These are phyloP conservation scores for Mormyrus proboscirostris DNA, from an alignment of 2,797 vertebrate species.

Conservation along the genomic window DNA sequence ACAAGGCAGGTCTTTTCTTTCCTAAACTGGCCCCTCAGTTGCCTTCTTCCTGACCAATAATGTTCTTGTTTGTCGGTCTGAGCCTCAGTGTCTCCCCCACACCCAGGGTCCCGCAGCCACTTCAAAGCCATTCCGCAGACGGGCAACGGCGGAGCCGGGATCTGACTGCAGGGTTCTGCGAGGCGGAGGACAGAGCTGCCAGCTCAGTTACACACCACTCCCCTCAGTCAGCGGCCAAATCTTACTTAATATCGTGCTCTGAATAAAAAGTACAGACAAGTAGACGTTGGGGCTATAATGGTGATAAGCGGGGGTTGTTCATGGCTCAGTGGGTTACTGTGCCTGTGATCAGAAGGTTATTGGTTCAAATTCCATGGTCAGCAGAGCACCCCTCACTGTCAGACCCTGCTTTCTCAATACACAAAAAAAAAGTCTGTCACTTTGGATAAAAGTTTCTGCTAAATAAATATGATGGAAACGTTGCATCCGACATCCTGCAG, in stretches of 20 bases:
- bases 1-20: background rate
- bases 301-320: background rate
- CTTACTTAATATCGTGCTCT: background rate
- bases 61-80: slow-evolving; percentile 1
- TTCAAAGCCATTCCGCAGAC: background rate
- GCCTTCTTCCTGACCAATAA: slow-evolving; percentile 25
- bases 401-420: too few species aligned
- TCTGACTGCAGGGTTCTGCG: background rate
- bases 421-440: too few species aligned
- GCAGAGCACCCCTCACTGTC: background rate
- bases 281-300: background rate
- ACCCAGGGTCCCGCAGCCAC: background rate
- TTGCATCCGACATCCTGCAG: background rate
- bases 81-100: slow-evolving; percentile 19
- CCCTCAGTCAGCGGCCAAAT: background rate
- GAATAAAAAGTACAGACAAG: background rate
- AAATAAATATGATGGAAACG: background rate
- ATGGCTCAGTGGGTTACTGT: background rate
- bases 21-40: slow-evolving; percentile 25
- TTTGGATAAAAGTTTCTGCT: background rate
- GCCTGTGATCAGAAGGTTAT: background rate
- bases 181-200: background rate
- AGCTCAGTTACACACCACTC: background rate
- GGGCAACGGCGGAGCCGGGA: background rate
- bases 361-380: background rate